A percentile compares a stretch with the other conserved stretches of the same genome.
phyloP scores from a whole-genome alignment of 2,888 invertebrate species.

The Hypolimnas misippus region DNA sequence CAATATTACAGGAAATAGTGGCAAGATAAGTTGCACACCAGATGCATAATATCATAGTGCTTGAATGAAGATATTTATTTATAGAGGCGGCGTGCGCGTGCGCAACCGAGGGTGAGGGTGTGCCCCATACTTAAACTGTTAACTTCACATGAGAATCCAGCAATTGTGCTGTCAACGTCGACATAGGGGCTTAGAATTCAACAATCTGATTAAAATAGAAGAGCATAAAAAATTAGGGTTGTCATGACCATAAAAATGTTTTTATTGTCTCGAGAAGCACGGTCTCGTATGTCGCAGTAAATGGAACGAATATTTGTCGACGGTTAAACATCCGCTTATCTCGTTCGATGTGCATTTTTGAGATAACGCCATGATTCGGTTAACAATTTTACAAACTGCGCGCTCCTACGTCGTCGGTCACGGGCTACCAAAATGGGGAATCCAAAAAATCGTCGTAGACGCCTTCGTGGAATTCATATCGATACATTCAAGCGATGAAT shows the following conservation, averaged over 20 bases:
- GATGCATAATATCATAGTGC: conserved; percentile 50
- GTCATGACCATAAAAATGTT: conserved; percentile 25
- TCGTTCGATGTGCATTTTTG: conserved; percentile 4
- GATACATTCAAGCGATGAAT: conserved; percentile 48
- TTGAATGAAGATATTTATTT: conserved; percentile 55
- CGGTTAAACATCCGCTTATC: background rate
- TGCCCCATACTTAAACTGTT: conserved; percentile 41
- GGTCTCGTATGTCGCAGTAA: background rate
- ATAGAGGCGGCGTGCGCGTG: conserved; percentile 46
- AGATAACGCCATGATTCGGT: conserved; percentile 1
- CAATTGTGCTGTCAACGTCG: conserved; percentile 51
- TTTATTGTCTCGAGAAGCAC: conserved; percentile 17
- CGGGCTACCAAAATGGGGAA: conserved; percentile 33
- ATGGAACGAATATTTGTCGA: background rate
- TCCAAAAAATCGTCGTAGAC: conserved; percentile 40
- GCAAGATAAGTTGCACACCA: conserved; percentile 46
- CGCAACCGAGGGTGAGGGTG: conserved; percentile 45
- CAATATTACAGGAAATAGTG: conserved; percentile 41
- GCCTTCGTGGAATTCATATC: conserved; percentile 46
- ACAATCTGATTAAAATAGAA: conserved; percentile 31
- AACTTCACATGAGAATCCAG: conserved; percentile 45
- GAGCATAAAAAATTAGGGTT: conserved; percentile 31
- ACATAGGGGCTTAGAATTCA: conserved; percentile 35
- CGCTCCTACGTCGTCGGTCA: conserved; percentile 16
- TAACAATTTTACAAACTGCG: conserved; percentile 6